Evolutionary conservation across 2,888 invertebrate species (phyloP), one percentile per base, ranked within the genome.

Genomic region (Steinernema carpocapsae): DNA sequence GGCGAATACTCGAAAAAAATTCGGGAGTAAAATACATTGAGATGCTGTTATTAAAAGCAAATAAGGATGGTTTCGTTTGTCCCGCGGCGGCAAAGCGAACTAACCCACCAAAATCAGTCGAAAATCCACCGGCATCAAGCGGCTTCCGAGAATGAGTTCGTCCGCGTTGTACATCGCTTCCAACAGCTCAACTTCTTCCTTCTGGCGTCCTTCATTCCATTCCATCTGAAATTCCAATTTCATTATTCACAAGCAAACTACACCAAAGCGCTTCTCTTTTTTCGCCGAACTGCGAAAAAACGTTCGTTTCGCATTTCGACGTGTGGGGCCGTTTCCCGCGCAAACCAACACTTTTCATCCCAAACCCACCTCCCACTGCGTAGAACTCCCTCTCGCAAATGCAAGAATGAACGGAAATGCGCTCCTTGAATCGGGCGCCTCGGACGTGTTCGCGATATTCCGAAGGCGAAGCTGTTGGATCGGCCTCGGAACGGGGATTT

Each of bases 91-190:
- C n/a, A n/a, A n/a, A n/a, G n/a, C n/a, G n/a, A n/a, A n/a, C 37
- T 37, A 6, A 37, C 37, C 37, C 7, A 71, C 71, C 71, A 71
- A 46, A 7, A 42, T 43, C 19, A 71, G 43, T 14, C 12, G 17
- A 19, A 71, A 71, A 19, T 71, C 71, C 19, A 71, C 45, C 22
- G 45, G 22, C 22, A 43, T n/a, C 26, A 3, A 7, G 71, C 46
- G 24, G 2, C 26, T 17, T 17, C 64, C 64, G 32, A 64, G 29
- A n/a, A 12, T 64, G 7, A 74, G 45, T 10, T 70, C 48, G 22
- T 74, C 74, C 4, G 37, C 37, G 22, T 37, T 46, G 46, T 70
- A 74, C 74, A 74, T 74, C 37, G 74, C 22, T n/a, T 64, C 43
- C 32, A 74, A 46, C 26, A 74, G 48, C 26, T 43, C 70, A 24